A percentile compares a stretch with the other conserved stretches of the same genome.
phyloP scores from a whole-genome alignment of 2,113 vertebrate genomes.

The Oryzias celebensis region DNA sequence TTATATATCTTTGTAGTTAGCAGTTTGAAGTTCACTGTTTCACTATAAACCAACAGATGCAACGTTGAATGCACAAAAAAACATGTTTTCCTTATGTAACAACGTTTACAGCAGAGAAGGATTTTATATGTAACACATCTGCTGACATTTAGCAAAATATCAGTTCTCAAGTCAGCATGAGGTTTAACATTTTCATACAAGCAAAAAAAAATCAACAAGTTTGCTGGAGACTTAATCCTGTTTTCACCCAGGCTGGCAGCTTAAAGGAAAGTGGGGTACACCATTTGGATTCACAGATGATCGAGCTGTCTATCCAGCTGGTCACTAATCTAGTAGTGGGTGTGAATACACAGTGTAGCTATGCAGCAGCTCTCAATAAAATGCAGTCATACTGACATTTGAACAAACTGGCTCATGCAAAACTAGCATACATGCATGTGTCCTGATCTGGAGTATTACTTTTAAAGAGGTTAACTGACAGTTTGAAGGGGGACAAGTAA shows the following conservation, averaged over 20 bases:
- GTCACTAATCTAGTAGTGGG: conserved; percentile 66
- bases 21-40: no score
- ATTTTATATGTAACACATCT: no score
- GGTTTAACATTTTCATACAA: no score
- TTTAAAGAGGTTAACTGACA: neutral
- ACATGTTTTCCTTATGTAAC: no score
- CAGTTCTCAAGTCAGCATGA: no score
- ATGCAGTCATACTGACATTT: conserved; percentile 40
- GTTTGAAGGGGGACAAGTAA: neutral
- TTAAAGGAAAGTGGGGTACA: conserved; percentile 65
- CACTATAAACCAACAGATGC: no score
- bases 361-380: conserved; percentile 44
- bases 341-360: conserved; percentile 38
- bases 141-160: no score
- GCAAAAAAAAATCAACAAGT: conserved; percentile 43
- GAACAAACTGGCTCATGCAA: conserved; percentile 41
- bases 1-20: no score
- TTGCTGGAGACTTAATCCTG: conserved; percentile 71
- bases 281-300: conserved; percentile 75
- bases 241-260: conserved; percentile 71
- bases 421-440: conserved; percentile 8
- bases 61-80: no score
- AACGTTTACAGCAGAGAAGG: no score
- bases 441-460: conserved; percentile 21
- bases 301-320: conserved; percentile 71